These are phyloP conservation scores for Tridacna crocea DNA, from an alignment of 2,888 invertebrate genomes.

Conservation along the genomic window DNA sequence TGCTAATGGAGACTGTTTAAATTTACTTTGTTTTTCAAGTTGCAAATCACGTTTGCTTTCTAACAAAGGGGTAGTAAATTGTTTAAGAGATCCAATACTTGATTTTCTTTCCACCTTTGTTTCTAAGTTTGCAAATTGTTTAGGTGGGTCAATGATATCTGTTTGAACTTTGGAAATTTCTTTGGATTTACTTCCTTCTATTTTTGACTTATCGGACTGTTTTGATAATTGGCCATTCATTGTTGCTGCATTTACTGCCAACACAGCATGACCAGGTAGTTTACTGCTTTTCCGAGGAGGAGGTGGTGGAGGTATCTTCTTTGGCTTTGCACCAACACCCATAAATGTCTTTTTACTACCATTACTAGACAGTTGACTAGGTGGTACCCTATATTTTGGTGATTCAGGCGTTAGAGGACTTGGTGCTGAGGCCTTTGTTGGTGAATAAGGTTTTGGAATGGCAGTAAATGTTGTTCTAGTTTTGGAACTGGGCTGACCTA, in stretches of 20 bases:
- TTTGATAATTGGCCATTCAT: slow-evolving; percentile 54
- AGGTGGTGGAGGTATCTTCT: slow-evolving; percentile 81
- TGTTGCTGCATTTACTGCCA: slow-evolving; percentile 60
- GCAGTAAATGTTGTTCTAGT: slow-evolving; percentile 50
- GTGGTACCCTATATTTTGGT: slow-evolving; percentile 55
- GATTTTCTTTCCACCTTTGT: slow-evolving; percentile 61
- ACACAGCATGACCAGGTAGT: slow-evolving; percentile 62
- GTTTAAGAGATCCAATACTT: slow-evolving; percentile 59
- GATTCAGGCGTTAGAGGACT: slow-evolving; percentile 62
- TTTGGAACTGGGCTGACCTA: slow-evolving; percentile 21
- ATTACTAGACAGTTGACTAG: slow-evolving; percentile 38
- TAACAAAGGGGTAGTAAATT: slow-evolving; percentile 58
- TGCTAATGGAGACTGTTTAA: slow-evolving; percentile 36
- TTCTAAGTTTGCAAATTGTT: slow-evolving; percentile 60
- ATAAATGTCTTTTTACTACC: slow-evolving; percentile 1
- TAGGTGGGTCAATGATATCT: slow-evolving; percentile 57
- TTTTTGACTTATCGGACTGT: slow-evolving; percentile 10
- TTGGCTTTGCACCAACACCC: slow-evolving; percentile 47
- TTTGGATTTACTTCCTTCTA: neutral
- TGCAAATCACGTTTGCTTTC: slow-evolving; percentile 55
- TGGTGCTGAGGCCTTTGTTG: slow-evolving; percentile 52
- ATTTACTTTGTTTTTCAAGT: slow-evolving; percentile 30
- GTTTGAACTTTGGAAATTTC: neutral
- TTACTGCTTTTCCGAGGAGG: slow-evolving; percentile 80
- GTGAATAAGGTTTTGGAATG: slow-evolving; percentile 61